Conservation (phyloP, 2,113 vertebrate species). For the Fregetta grallaria region DNA sequence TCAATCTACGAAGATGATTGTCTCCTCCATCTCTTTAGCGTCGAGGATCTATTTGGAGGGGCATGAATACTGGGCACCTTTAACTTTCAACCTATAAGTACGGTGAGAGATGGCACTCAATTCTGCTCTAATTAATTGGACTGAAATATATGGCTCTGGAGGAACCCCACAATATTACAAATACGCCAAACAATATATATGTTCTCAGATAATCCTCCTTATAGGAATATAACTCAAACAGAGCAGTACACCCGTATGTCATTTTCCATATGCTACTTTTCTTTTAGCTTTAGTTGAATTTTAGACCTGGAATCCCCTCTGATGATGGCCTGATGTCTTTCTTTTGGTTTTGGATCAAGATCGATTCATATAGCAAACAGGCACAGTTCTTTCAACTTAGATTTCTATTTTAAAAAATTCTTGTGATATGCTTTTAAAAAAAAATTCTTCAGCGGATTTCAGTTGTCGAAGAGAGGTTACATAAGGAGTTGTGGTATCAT, state of each 20-base stretch:
- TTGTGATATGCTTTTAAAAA: background rate
- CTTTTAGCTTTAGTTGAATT: background rate
- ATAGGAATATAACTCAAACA: background rate
- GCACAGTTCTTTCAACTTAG: background rate
- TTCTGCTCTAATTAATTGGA: background rate
- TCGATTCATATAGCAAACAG: background rate
- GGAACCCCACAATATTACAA: background rate
- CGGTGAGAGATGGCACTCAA: background rate
- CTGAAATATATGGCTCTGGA: background rate
- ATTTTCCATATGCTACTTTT: background rate
- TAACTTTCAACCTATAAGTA: background rate
- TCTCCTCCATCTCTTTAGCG: background rate
- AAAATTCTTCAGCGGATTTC: background rate
- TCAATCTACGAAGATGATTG: background rate
- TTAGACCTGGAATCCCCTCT: background rate
- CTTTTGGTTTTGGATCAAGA: background rate
- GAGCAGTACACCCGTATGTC: background rate
- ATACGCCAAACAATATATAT: background rate
- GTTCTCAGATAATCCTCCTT: background rate
- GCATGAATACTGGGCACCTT: background rate
- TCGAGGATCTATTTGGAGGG: background rate
- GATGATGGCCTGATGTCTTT: background rate
- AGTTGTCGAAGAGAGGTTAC: background rate
- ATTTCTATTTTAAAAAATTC: background rate
- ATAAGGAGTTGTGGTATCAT: background rate